Percentiles rank a stretch among this genome's conserved stretches.
Conservation (phyloP, 2,888 invertebrate species). For the Prostheceraeus crozeri region DNA sequence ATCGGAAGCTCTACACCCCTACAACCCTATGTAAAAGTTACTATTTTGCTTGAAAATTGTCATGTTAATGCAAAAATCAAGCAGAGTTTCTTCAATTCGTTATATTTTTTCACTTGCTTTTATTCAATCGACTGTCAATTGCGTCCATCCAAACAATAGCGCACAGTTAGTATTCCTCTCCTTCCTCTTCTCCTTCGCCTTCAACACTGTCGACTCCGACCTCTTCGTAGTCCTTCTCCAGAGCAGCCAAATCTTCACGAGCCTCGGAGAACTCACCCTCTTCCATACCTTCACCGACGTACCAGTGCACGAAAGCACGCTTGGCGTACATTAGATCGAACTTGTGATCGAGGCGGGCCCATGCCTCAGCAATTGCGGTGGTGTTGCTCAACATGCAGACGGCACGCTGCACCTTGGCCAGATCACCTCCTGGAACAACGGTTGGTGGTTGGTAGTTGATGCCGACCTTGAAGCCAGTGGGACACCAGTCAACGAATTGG, state of each 20-base stretch:
- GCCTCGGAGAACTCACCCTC: constrained; percentile 79
- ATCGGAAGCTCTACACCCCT: too few species aligned
- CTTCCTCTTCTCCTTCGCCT: constrained; percentile 40
- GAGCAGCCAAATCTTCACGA: constrained; percentile 67
- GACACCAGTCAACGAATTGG: constrained; percentile 73
- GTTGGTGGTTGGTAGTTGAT: constrained; percentile 60
- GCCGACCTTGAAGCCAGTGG: constrained; percentile 67
- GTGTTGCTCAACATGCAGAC: constrained; percentile 59
- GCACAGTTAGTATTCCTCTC: constrained; percentile 39
- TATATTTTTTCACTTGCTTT: too few species aligned
- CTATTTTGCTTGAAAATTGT: too few species aligned
- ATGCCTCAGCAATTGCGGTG: constrained; percentile 58
- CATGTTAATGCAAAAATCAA: too few species aligned
- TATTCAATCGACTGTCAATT: too few species aligned
- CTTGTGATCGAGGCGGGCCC: constrained; percentile 53
- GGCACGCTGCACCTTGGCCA: constrained; percentile 61
- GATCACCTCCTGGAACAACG: constrained; percentile 65
- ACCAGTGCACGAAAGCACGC: constrained; percentile 54
- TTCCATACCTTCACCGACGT: constrained; percentile 59
- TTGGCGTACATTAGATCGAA: constrained; percentile 49
- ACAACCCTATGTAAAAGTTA: too few species aligned
- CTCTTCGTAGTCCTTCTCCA: constrained; percentile 58
- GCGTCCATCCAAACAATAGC: too few species aligned
- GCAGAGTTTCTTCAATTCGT: too few species aligned
- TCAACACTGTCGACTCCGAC: constrained; percentile 60